Evolutionary conservation across 2,888 invertebrate species (phyloP).

Genomic region (Oscheius sp.): DNA sequence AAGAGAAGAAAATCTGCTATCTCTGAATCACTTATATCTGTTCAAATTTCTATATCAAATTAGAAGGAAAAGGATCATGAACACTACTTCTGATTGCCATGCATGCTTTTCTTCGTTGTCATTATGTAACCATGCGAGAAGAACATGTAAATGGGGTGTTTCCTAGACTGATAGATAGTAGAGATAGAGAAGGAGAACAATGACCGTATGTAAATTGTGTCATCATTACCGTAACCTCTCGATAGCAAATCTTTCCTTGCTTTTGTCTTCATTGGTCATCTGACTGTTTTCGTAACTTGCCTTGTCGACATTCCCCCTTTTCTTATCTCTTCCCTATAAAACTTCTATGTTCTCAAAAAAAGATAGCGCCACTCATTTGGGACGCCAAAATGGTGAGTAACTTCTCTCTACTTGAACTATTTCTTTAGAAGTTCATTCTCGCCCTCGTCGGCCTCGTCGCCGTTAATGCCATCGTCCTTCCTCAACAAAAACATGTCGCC

Average conservation of each 20-base stretch:
- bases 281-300: background rate
- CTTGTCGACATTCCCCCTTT: background rate
- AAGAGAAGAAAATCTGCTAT: too few relatives aligned
- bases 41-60: too few relatives aligned
- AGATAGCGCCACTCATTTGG: background rate
- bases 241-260: background rate
- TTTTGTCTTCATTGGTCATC: background rate
- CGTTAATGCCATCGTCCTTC: slow-evolving; percentile 24
- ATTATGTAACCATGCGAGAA: background rate
- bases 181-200: background rate
- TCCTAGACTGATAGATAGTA: background rate
- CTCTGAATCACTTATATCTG: too few relatives aligned
- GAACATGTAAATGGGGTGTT: background rate
- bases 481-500: slow-evolving; percentile 2
- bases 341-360: background rate
- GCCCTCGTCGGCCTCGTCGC: slow-evolving; percentile 20
- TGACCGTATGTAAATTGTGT: background rate
- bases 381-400: background rate
- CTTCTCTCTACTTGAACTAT: background rate
- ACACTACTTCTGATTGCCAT: too few relatives aligned
- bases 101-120: too few relatives aligned
- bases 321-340: slow-evolving; percentile 6
- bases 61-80: too few relatives aligned
- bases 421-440: slow-evolving; percentile 22
- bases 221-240: background rate